Percentiles rank a stretch among this genome's conserved stretches.
These are phyloP conservation scores for Atrichornis clamosus DNA, from an alignment of 2,113 vertebrate species.

Conservation along the genomic window DNA sequence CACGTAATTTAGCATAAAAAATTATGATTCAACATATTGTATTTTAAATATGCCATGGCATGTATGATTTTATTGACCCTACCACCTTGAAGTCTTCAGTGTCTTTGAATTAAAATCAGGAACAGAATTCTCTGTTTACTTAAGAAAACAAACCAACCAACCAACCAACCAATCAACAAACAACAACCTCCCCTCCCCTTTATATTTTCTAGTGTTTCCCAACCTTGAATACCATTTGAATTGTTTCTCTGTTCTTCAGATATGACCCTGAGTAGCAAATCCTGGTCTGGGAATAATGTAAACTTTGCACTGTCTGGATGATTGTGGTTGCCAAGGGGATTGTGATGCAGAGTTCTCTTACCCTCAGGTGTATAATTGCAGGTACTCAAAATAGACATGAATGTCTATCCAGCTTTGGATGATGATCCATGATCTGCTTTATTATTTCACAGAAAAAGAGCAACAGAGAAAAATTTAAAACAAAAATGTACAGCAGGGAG, in stretches of 20 bases:
- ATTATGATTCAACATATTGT: not conserved
- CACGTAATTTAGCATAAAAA: not conserved
- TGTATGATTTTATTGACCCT: not conserved
- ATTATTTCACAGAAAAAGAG: not conserved
- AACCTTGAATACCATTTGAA: not conserved
- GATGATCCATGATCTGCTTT: not conserved
- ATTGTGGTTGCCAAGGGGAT: slow-evolving; percentile 11
- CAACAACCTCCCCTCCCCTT: not conserved
- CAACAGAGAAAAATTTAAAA: not conserved
- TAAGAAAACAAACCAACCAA: not conserved
- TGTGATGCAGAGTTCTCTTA: not conserved
- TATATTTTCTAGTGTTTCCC: not conserved
- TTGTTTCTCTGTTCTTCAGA: not conserved
- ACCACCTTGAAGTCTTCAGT: not conserved
- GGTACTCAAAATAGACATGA: slow-evolving; percentile 12
- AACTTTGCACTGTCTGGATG: not conserved
- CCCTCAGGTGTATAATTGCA: slow-evolving; percentile 10
- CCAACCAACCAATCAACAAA: not conserved
- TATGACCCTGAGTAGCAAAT: not conserved
- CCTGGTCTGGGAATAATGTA: not conserved
- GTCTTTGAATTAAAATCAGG: not conserved
- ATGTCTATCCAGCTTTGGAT: not conserved
- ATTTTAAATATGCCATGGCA: not conserved
- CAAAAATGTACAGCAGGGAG: not conserved
- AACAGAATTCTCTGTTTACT: not conserved